phyloP scores from a whole-genome alignment of 1,140 invertebrate species.

The Planococcus citri region DNA sequence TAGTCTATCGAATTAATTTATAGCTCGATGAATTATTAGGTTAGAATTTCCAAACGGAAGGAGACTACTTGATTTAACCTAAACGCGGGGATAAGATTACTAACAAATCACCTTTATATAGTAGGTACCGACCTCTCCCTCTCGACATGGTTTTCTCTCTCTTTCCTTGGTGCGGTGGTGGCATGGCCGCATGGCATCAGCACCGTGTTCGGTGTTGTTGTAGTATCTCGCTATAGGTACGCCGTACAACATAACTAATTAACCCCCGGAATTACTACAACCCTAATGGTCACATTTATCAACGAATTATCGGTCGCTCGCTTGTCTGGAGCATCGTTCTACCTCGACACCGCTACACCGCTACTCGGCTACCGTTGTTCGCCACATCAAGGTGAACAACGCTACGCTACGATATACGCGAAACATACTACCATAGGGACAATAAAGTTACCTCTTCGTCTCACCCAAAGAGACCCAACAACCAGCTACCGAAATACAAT shows the following conservation, averaged over 20 bases:
- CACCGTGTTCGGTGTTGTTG: too few relatives aligned
- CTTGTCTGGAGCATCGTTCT: background rate
- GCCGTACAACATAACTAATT: background rate
- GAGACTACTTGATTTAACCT: background rate
- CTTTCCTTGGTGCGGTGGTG: too few relatives aligned
- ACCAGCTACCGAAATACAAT: too few relatives aligned
- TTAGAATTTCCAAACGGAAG: background rate
- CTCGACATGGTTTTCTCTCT: too few relatives aligned
- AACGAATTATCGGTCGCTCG: background rate
- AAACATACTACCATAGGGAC: background rate
- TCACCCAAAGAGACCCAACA: too few relatives aligned
- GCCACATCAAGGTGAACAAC: background rate
- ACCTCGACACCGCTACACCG: too few relatives aligned
- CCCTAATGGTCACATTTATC: slow-evolving; percentile 2
- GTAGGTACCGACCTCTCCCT: too few relatives aligned
- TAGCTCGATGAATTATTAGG: background rate
- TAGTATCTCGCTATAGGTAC: too few relatives aligned
- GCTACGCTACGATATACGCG: too few relatives aligned
- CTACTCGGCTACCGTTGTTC: too few relatives aligned
- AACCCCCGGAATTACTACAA: background rate
- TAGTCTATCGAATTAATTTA: slow-evolving; percentile 3
- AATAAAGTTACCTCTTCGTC: background rate
- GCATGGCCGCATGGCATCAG: too few relatives aligned
- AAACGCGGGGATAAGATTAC: background rate
- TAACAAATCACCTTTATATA: background rate